Percentiles rank a stretch among this genome's conserved stretches.
Conservation (phyloP, 2,113 vertebrate genomes). For the Phalacrocorax aristotelis region DNA sequence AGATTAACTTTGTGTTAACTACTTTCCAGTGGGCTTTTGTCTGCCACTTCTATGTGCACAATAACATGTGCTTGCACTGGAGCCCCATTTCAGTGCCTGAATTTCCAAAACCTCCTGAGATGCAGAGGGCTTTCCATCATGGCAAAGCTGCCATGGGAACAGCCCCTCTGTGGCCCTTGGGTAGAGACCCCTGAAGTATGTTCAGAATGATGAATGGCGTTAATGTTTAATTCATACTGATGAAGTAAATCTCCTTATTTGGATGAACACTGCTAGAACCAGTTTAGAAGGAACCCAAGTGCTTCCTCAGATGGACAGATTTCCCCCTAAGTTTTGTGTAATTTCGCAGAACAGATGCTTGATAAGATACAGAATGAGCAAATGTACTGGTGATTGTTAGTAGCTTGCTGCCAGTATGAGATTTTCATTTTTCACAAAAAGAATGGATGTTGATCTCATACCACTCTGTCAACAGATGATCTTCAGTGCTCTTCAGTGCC, state of each 20-base stretch:
- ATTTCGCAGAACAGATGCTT: not conserved
- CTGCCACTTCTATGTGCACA: not conserved
- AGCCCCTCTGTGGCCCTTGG: not conserved
- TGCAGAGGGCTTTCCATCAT: accelerated
- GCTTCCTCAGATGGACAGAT: not conserved
- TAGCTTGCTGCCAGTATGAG: not conserved
- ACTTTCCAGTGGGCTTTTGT: not conserved
- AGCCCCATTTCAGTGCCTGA: not conserved
- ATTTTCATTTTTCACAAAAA: not conserved
- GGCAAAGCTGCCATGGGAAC: not conserved
- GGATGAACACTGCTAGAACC: not conserved
- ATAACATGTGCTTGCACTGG: accelerated
- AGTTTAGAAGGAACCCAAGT: not conserved
- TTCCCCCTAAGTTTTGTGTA: not conserved
- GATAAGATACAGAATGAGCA: not conserved
- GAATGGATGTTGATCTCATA: not conserved
- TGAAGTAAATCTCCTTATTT: not conserved
- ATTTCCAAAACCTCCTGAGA: not conserved
- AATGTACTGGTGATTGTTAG: not conserved
- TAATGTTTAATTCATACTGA: not conserved
- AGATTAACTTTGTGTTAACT: not conserved
- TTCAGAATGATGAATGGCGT: not conserved
- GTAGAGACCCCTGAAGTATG: not conserved
- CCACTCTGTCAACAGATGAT: accelerated
- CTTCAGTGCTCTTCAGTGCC: not conserved